A percentile compares a stretch with the other conserved stretches of the same genome.
phyloP scores from a whole-genome alignment of 2,797 vertebrate species.

The Dryobates pubescens region DNA sequence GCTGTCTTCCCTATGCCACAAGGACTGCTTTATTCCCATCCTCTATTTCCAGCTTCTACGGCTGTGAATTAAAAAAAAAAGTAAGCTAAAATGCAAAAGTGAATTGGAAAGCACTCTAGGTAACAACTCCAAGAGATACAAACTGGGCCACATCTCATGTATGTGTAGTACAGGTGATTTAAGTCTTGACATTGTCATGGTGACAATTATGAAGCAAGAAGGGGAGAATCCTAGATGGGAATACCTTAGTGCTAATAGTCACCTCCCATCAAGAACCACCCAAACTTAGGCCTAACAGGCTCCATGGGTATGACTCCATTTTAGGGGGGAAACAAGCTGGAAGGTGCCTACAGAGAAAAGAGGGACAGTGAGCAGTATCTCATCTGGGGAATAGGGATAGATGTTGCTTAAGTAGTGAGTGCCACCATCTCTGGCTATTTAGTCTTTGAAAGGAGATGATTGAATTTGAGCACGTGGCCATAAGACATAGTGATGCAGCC shows the following conservation, averaged over 20 bases:
- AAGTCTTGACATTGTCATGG: conserved; percentile 67
- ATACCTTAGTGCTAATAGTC: conserved; percentile 3
- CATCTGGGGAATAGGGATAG: background rate
- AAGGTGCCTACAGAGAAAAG: background rate
- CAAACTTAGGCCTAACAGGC: background rate
- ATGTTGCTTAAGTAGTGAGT: background rate
- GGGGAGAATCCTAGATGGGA: conserved; percentile 22
- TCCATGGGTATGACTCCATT: background rate
- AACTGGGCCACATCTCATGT: conserved; percentile 17
- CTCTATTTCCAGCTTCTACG: background rate
- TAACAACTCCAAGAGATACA: conserved; percentile 13
- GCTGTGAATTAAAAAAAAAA: conserved; percentile 19
- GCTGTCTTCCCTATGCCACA: background rate
- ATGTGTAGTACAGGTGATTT: conserved; percentile 38
- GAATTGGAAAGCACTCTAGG: conserved; percentile 30
- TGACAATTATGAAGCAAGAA: conserved; percentile 55
- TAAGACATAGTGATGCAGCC: background rate
- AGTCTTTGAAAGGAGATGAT: background rate
- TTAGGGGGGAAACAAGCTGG: background rate
- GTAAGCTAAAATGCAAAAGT: conserved; percentile 1
- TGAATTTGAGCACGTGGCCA: background rate
- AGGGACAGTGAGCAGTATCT: background rate
- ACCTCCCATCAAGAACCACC: background rate
- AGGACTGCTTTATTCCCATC: background rate
- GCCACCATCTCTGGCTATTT: background rate